A percentile compares a stretch with the other conserved stretches of the same genome.
Conservation (phyloP, 1,140 invertebrate genomes). For the Gonioctena quinquepunctata region DNA sequence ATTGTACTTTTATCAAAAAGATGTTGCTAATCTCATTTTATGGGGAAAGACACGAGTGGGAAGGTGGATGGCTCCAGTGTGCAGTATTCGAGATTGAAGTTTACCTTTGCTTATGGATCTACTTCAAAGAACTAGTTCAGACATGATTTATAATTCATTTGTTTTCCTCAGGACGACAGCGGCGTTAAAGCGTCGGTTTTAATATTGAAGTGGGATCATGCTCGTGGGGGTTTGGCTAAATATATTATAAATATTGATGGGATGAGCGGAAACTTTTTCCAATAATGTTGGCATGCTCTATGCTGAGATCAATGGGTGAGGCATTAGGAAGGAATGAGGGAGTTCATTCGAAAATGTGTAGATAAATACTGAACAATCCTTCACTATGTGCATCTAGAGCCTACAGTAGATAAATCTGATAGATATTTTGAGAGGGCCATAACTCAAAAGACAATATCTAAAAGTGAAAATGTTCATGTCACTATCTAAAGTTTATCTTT, state of each 20-base stretch:
- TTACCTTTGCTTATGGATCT: conserved; percentile 1
- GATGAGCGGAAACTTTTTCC: not conserved
- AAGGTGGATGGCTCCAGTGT: not conserved
- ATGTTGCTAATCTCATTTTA: not conserved
- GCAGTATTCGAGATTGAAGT: not conserved
- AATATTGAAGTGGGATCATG: not conserved
- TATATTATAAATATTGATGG: conserved; percentile 11
- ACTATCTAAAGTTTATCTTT: too few species aligned
- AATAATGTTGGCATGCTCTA: not conserved
- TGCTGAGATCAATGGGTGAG: not conserved
- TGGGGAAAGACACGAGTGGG: not conserved
- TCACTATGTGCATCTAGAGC: too few species aligned
- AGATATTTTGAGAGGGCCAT: too few species aligned
- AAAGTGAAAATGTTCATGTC: too few species aligned
- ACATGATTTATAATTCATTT: conserved; percentile 24
- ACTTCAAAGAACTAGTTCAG: conserved; percentile 13
- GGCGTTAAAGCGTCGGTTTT: not conserved
- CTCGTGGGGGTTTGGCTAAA: not conserved
- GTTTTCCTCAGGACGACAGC: conserved; percentile 14
- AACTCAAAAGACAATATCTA: too few species aligned
- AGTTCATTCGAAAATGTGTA: too few species aligned
- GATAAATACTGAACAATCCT: too few species aligned
- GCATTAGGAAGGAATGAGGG: too few species aligned
- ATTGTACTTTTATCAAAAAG: not conserved
- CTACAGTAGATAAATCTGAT: too few species aligned